Base-by-base conservation (phyloP, 2,888 invertebrate species). In the Troides aeacus region DNA sequence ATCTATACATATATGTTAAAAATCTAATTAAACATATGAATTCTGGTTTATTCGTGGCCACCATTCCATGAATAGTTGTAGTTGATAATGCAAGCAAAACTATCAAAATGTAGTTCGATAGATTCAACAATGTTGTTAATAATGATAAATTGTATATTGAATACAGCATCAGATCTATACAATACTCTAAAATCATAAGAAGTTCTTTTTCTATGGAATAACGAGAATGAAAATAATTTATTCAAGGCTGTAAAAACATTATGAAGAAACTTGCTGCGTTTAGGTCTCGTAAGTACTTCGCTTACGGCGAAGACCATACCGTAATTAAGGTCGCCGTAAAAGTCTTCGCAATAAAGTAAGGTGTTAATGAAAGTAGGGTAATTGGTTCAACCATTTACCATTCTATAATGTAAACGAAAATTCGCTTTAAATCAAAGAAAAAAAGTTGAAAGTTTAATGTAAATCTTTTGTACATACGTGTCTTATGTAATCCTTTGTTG, bases 301-400 rank as follows among this genome's bases (percentile, higher is more conserved):
- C 50, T 59, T 42, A 66, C 61, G 30, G 39, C 36, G 60, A n/a
- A 59, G 59, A 59, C 30, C 24, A 59, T 23, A 21, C 58, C 39
- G 17, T 68, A 66, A 69, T 69, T 69, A 65, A 61, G 46, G 46
- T 36, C 36, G 62, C 56, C 57, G 57, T 69, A 69, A 65, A 68
- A 69, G 69, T 57, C 61, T 69, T 57, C 57, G 69, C 61, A 65
- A 62, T 69, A 69, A 69, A 69, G 57, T 61, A 66, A 66, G 65
- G 69, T 69, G 69, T 69, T 69, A 69, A 69, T 65, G 57, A 65
- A 69, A 69, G 60, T 65, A 62, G 64, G 64, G 56, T 65, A 69
- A 69, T 68, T 65, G 69, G 46, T 36, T 50, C 46, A 42, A 42
- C 42, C 65, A 59, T 46, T 65, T 58, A 24, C 42, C 18, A 57